Conservation (phyloP, 1,140 invertebrate genomes). For the Eumaeus atala region DNA sequence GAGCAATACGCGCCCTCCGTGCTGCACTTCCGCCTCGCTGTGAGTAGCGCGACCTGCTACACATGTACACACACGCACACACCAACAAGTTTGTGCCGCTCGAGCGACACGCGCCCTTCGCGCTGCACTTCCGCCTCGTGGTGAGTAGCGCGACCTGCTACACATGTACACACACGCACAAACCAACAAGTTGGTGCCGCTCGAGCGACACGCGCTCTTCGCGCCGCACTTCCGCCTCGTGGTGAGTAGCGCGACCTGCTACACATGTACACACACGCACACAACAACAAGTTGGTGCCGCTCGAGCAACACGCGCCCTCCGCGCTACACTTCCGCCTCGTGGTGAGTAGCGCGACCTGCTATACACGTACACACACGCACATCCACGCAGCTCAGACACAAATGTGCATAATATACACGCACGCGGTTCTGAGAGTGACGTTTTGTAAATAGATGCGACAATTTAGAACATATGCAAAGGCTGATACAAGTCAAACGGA, state of each 20-base stretch:
- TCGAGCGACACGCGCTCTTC: conserved; percentile 80
- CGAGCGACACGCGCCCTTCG: conserved; percentile 78
- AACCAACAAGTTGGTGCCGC: too few relatives aligned
- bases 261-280: background rate
- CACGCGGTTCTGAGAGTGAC: too few relatives aligned
- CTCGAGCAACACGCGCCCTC: conserved; percentile 80
- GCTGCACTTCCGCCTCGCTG: conserved; percentile 82
- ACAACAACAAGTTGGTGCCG: conserved; percentile 34
- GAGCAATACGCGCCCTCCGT: conserved; percentile 79
- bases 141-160: conserved; percentile 75
- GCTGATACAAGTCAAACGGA: too few relatives aligned
- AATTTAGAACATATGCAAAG: too few relatives aligned
- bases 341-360: conserved; percentile 77
- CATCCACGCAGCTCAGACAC: too few relatives aligned
- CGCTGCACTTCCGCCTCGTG: conserved; percentile 81
- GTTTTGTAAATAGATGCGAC: too few relatives aligned
- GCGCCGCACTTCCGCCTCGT: conserved; percentile 81
- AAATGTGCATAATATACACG: too few relatives aligned
- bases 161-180: background rate
- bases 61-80: background rate
- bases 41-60: too few relatives aligned
- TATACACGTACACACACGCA: background rate
- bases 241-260: conserved; percentile 75
- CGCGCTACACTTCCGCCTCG: conserved; percentile 80
- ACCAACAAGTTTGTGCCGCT: too few relatives aligned